Base-by-base conservation (phyloP, 2,797 vertebrate species). In the Fistularia tabacaria region DNA sequence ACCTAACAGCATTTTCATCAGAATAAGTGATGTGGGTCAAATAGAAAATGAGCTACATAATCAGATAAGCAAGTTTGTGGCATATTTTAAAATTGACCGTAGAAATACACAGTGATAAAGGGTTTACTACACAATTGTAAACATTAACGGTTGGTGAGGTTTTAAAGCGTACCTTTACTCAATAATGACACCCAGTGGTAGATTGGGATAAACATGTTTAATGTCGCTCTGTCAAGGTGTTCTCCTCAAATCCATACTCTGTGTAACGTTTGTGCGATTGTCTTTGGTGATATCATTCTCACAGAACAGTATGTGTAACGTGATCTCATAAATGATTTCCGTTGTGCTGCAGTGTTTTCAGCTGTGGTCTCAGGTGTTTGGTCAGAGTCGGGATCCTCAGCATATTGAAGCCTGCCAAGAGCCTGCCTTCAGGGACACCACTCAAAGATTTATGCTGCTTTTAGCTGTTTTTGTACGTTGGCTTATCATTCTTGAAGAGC, bases 151-250 rank as follows among this genome's bases (percentile, higher is more conserved):
- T 25, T 5, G 25, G 25, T 25, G 36, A 48, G 51, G 49, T 58
- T 54, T 53, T 9, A 7, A 37, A 15, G 10, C 53, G 60, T 66
- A 57, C 46, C 49, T 76, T 52, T 59, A 65, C 69, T 62, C 83
- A 76, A 76, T 84, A 69, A 82, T 83, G 80, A 82, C 74, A 79
- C 79, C 82, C 76, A 85, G 77, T 81, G 81, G 82, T 59, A 46
- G 66, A 72, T n/a, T n/a, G 10, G 9, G 9, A 38, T 10, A 37
- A 10, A 40, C 8, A n/a, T 1, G 7, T 1, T 51, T 40, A 10
- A 10, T 14, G 7, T 15, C 13, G 25, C 5, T 25, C 5, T 25
- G 5, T 25, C 2, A 25, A 25, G 25, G 25, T 25, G 5, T 25
- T 25, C 25, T 25, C 25, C 5, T 5, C 2, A 25, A 25, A 25